Evolutionary conservation across 30 jellyfish, hydroid and myxozoan species (phyloP), one percentile per base, ranked within the genome.

Genomic region (Nemopilema nomurai): DNA sequence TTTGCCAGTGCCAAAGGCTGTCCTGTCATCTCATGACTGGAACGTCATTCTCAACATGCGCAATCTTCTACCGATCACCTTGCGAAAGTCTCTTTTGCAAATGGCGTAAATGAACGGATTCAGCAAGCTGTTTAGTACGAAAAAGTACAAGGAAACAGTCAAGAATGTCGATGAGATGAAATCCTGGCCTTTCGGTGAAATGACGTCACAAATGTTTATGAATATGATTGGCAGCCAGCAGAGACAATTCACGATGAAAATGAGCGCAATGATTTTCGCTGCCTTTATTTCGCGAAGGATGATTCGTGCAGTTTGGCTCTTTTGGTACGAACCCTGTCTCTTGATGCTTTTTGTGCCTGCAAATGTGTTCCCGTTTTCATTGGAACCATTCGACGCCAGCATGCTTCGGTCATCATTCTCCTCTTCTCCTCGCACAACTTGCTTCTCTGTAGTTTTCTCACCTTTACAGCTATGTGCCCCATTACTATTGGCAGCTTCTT

Each of bases 151-250:
- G n/a, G 97, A 89, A 27, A 89, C 86, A 1, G 33, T 77, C 1
- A 89, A 22, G 52, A 89, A 78, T 27, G 62, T 27, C 16, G 49
- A 70, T 21, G 92, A 77, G 52, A 89, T 28, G 41, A 49, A 81
- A 28, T 84, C 97, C 27, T 29, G 71, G 4, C 97, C 97, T 4
- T 24, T 25, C 1, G 92, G 76, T 13, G 88, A 29, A 16, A 77
- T 50, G 24, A 85, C 90, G 22, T 79, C 87, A 28, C 92, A 80
- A 50, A 89, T 53, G 51, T 89, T 89, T 69, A 89, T 89, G 52
- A 80, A 51, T 49, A 89, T 89, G 19, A 89, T 71, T 17, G 97
- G 97, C 22, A 89, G 80, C 97, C 97, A 89, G 78, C 97, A 89
- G 28, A 89, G 20, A 57, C 87, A 75, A 74, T 89, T 89, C 29